Evolutionary conservation across 2,888 invertebrate species (phyloP), one percentile per base, ranked within the genome.

Genomic region (Galeopsomyia nigrocyanea): DNA sequence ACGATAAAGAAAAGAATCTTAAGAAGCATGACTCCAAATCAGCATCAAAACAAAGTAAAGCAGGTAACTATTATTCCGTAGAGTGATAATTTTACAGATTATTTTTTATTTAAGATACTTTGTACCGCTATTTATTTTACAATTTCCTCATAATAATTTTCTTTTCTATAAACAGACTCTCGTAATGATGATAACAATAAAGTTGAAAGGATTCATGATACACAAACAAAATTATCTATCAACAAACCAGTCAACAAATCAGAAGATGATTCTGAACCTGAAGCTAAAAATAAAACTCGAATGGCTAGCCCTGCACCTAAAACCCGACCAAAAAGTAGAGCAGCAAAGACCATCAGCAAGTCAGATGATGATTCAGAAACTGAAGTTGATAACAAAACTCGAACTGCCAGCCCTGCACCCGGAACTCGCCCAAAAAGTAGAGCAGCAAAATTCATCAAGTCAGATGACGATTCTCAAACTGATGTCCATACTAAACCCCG

Each of bases 221-320:
- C 26, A 63, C 58, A 64, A 19, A n/a, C 13, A 16, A 66, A 71
- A 63, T 19, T 21, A 47, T n/a, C 31, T 22, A 68, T 60, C 17
- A 31, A 63, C 21, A 56, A 64, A 56, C 2, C 10, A 7, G 31
- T 9, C 31, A 49, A 14, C 21, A 68, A 68, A 26, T 68, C 62
- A 10, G 69, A 66, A 3, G 14, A 49, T 22, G 67, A 72, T 57
- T 67, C 71, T 19, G 67, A 72, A n/a, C 5, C 63, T 51, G 71
- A 71, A 61, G 60, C 31, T 39, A 56, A 62, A 22, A 39, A 17
- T 5, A 17, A 19, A 2, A 69, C 56, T 26, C 69, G 56, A 1
- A 63, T 50, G 1, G 17, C 7, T 17, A 53, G 53, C 19, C 53
- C 53, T 5, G 21, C 9, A 19, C 19, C 7, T 16, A 39, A 14